Evolutionary conservation across 2,888 invertebrate species (phyloP).

Genomic region (Plebejus argus): DNA sequence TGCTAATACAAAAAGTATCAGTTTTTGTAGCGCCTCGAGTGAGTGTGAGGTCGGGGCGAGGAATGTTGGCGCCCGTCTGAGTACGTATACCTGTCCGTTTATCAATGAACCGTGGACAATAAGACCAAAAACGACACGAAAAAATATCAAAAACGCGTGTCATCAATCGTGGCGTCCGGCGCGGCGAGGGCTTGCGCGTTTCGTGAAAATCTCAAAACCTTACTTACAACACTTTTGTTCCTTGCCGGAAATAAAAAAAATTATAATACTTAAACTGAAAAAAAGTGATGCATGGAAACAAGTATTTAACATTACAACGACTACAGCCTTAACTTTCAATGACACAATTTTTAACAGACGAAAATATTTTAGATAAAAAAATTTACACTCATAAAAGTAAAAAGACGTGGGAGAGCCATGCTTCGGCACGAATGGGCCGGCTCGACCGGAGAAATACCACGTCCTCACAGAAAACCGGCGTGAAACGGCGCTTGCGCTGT

Average conservation of each 20-base stretch:
- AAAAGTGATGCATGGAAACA: neutral
- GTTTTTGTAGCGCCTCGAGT: slow-evolving; percentile 76
- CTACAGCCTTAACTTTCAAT: too few species aligned
- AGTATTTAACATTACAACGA: too few species aligned
- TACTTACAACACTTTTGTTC: neutral
- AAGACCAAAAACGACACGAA: slow-evolving; percentile 65
- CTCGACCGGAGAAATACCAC: too few species aligned
- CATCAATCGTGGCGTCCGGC: slow-evolving; percentile 71
- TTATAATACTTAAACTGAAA: neutral
- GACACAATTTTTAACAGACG: too few species aligned
- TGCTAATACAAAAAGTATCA: slow-evolving; percentile 77
- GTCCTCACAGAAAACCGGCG: too few species aligned
- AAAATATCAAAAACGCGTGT: slow-evolving; percentile 76
- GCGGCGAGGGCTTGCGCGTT: slow-evolving; percentile 68
- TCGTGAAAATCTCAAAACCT: slow-evolving; percentile 11
- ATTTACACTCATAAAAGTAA: too few species aligned
- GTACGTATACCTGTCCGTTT: slow-evolving; percentile 81
- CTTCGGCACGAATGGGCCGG: too few species aligned
- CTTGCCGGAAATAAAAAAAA: neutral
- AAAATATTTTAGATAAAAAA: neutral
- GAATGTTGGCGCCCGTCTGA: slow-evolving; percentile 82
- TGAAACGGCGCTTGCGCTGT: too few species aligned
- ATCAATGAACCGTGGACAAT: slow-evolving; percentile 78
- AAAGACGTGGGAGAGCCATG: too few species aligned
- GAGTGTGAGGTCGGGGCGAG: slow-evolving; percentile 80